A percentile compares a stretch with the other conserved stretches of the same genome.
Conservation (phyloP, 2,888 invertebrate genomes). For the Lithophane leautieri region DNA sequence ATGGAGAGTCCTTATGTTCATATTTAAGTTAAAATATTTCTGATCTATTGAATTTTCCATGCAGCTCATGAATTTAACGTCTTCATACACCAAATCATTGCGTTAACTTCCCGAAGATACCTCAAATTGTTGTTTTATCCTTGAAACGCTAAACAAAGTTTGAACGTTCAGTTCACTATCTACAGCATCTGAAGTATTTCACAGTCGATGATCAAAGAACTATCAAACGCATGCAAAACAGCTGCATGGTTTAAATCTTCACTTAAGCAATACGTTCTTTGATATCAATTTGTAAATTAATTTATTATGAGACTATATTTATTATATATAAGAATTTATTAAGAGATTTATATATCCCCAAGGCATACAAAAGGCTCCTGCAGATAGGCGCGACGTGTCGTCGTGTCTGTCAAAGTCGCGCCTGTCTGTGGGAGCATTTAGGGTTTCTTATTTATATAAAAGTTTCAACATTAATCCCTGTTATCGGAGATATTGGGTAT, state of each 20-base stretch:
- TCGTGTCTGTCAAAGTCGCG: no score
- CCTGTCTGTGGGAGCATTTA: not conserved
- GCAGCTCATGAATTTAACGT: slow-evolving; percentile 28
- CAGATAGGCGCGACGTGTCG: no score
- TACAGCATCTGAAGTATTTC: slow-evolving; percentile 41
- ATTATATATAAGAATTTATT: not conserved
- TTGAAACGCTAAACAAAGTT: slow-evolving; percentile 62
- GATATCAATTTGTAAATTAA: not conserved
- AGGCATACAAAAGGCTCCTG: not conserved
- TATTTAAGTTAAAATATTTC: slow-evolving; percentile 3
- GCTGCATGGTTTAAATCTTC: slow-evolving; percentile 38
- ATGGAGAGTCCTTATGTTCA: no score
- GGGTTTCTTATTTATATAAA: slow-evolving; percentile 34
- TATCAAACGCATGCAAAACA: slow-evolving; percentile 27
- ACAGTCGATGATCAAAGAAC: slow-evolving; percentile 49
- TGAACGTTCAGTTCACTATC: slow-evolving; percentile 46
- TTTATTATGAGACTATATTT: not conserved
- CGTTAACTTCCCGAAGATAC: slow-evolving; percentile 49
- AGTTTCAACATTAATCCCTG: slow-evolving; percentile 46
- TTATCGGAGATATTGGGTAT: slow-evolving; percentile 34
- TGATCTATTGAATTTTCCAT: slow-evolving; percentile 2
- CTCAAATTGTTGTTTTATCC: slow-evolving; percentile 62
- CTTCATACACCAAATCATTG: slow-evolving; percentile 45
- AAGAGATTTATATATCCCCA: not conserved
- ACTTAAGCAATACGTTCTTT: not conserved